Evolutionary conservation across 2,888 invertebrate genomes (phyloP), one percentile per base, ranked within the genome.

Genomic region (Drosophila helvetica): DNA sequence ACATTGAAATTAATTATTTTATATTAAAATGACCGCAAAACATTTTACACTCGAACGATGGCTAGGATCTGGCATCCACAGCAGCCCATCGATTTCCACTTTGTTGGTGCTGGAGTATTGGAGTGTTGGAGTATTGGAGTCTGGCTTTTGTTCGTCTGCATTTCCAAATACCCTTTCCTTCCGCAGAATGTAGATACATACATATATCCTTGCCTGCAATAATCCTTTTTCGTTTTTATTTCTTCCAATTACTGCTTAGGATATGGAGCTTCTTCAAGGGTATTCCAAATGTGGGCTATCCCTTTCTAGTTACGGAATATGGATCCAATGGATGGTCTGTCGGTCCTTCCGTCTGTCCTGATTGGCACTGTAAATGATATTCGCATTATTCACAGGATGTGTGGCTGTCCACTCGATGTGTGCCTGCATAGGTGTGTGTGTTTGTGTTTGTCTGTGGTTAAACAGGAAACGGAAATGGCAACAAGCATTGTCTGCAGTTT

Each of bases 21-120:
- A 88, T 88, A 88, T 88, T 88, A 87, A 88, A 88, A 88, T 78
- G 85, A 88, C 85, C 84, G 86, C 86, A 83, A 83, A 79, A 85
- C 85, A 86, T 85, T 85, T 85, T 78, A 84, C 86, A 84, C 69
- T 74, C 79, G 74, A 79, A 18, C 67, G 78, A 38, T 66, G 69
- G 42, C 69, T 50, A 68, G 72, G 57, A 74, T 65, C 50, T 45
- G 61, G 63, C 47, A 46, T 55, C 47, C 61, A 60, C 58, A 46
- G 22, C 57, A 52, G 53, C 52, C 53, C 33, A 69, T 80, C 73
- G 66, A 70, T 73, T 55, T 58, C 8, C 25, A 47, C 6, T 47
- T n/a, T 30, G 43, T 47, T 58, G 53, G 63, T 70, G n/a, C n/a
- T n/a, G n/a, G n/a, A n/a, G n/a, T n/a, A n/a, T n/a, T n/a, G 67